Percentiles rank a stretch among this genome's conserved stretches.
phyloP scores from a whole-genome alignment of 2,113 vertebrate species.

The Diphyllodes magnificus region DNA sequence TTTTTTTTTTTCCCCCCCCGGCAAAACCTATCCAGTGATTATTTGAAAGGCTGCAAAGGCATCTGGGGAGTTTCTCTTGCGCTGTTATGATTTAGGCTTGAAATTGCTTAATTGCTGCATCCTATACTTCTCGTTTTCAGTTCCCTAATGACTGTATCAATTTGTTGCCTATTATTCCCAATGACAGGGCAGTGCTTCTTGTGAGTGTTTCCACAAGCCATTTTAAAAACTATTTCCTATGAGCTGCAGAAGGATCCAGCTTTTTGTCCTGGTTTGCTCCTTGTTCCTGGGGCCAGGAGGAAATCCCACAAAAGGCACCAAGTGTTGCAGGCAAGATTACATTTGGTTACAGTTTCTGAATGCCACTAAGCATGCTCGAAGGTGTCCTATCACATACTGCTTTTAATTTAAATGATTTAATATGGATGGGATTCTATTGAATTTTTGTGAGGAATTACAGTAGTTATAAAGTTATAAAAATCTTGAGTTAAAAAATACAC shows the following conservation, averaged over 20 bases:
- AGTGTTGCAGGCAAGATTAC: neutral
- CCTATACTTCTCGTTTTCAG: conserved; percentile 51
- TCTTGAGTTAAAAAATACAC: neutral
- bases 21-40: neutral
- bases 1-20: neutral
- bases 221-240: neutral
- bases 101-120: conserved; percentile 63
- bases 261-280: neutral
- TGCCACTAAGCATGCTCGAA: neutral
- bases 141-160: conserved; percentile 56
- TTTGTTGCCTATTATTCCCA: conserved; percentile 50
- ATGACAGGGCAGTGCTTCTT: conserved; percentile 21
- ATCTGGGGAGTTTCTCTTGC: conserved; percentile 30
- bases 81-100: conserved; percentile 50
- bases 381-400: neutral
- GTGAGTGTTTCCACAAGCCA: neutral
- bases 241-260: neutral
- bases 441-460: neutral
- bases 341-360: neutral
- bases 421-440: neutral
- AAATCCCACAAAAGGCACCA: neutral
- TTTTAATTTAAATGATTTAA: neutral
- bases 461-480: neutral
- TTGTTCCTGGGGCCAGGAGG: neutral
- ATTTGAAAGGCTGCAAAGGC: conserved; percentile 37